Evolutionary conservation across 2,113 vertebrate genomes (phyloP).

Genomic region (Petroica traversi): DNA sequence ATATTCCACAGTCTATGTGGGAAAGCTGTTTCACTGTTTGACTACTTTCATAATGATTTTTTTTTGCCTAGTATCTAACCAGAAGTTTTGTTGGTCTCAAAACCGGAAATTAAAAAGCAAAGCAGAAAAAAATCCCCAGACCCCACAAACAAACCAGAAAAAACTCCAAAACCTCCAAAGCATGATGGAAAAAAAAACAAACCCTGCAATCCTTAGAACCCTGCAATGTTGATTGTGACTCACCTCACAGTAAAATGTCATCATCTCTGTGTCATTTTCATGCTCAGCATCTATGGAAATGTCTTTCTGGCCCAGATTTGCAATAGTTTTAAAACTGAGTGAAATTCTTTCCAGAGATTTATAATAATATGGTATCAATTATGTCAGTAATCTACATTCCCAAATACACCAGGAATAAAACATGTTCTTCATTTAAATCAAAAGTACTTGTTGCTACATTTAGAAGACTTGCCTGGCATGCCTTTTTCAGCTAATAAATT

Average conservation of each 20-base stretch:
- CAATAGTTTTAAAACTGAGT: not conserved
- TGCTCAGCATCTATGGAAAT: not conserved
- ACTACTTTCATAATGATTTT: not conserved
- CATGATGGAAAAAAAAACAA: not conserved
- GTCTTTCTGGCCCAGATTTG: not conserved
- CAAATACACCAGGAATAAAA: not conserved
- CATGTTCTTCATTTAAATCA: not conserved
- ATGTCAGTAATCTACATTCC: not conserved
- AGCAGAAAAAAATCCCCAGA: not conserved
- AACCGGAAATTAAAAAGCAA: not conserved
- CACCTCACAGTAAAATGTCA: not conserved
- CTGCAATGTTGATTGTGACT: not conserved
- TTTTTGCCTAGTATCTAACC: not conserved
- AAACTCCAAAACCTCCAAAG: fast-evolving
- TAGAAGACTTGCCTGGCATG: not conserved
- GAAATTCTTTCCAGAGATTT: not conserved
- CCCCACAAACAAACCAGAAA: not conserved
- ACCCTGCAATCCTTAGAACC: not conserved
- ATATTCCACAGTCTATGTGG: not conserved
- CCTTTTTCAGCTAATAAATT: not conserved
- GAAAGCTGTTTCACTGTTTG: not conserved
- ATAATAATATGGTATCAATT: not conserved
- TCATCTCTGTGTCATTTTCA: not conserved
- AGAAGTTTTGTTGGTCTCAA: not conserved
- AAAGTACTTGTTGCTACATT: not conserved